Percentiles rank a stretch among this genome's conserved stretches.
Conservation (phyloP, 2,888 invertebrate genomes). For the Octodonta nipae region DNA sequence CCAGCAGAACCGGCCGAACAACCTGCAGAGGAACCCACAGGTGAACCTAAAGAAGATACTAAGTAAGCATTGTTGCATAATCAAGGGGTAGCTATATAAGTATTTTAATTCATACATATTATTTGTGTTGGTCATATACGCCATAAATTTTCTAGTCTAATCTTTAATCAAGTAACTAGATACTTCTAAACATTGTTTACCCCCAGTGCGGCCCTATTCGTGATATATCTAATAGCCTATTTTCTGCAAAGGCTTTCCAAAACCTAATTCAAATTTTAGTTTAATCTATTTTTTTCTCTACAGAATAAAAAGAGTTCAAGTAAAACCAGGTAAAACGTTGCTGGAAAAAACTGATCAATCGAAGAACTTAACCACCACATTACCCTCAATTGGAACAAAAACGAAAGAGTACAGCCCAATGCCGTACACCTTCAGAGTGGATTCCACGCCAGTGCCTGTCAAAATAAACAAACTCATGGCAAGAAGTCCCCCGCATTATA, state of each 20-base stretch:
- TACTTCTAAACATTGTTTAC: too few relatives aligned
- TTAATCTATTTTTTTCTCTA: too few relatives aligned
- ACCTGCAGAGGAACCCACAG: background rate
- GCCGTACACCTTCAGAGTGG: slow-evolving; percentile 30
- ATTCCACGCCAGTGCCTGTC: slow-evolving; percentile 14
- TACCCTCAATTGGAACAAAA: slow-evolving; percentile 16
- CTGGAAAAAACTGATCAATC: slow-evolving; percentile 5
- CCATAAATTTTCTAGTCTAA: too few relatives aligned
- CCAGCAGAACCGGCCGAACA: background rate
- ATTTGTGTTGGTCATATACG: too few relatives aligned
- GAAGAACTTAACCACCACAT: slow-evolving; percentile 11
- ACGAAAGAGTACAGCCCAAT: slow-evolving; percentile 21
- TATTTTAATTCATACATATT: too few relatives aligned
- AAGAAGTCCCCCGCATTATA: slow-evolving; percentile 31
- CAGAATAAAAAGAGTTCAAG: slow-evolving; percentile 15
- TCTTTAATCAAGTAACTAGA: too few relatives aligned
- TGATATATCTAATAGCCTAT: too few relatives aligned
- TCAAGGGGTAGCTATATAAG: too few relatives aligned
- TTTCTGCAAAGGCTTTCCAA: too few relatives aligned
- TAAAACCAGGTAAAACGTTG: slow-evolving; percentile 14
- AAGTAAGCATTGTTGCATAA: too few relatives aligned
- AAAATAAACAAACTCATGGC: slow-evolving; percentile 19
- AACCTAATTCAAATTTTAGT: too few relatives aligned
- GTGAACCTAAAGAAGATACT: background rate
- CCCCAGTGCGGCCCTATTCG: too few relatives aligned